These are phyloP conservation scores for Osmoderma eremita DNA, from an alignment of 2,888 invertebrate genomes.

Conservation along the genomic window DNA sequence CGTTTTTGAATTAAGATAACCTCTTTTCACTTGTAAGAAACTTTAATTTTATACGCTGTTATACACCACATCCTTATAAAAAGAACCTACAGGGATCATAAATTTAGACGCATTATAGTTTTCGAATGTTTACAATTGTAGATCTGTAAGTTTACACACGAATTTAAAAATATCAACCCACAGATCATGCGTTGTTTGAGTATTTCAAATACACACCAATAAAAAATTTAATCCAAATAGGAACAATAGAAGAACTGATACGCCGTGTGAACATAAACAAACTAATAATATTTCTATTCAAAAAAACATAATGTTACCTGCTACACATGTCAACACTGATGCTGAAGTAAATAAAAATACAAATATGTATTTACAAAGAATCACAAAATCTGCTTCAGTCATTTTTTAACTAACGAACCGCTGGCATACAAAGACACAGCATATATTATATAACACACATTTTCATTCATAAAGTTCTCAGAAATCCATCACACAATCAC, in stretches of 20 bases:
- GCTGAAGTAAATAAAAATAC: conserved; percentile 56
- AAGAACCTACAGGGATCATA: background rate
- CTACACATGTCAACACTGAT: conserved; percentile 59
- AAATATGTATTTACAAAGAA: conserved; percentile 53
- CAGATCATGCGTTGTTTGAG: conserved; percentile 35
- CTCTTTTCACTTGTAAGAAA: no score
- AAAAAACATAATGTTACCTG: conserved; percentile 59
- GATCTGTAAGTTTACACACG: conserved; percentile 1
- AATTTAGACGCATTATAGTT: background rate
- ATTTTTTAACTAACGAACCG: conserved; percentile 50
- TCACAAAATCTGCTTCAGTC: conserved; percentile 53
- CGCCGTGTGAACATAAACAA: background rate
- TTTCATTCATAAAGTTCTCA: conserved; percentile 40
- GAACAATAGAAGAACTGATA: conserved; percentile 3
- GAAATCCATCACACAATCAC: conserved; percentile 39
- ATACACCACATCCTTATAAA: no score
- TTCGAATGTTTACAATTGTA: background rate
- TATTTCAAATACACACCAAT: conserved; percentile 28
- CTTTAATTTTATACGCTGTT: no score
- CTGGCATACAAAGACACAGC: conserved; percentile 42
- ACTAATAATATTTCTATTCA: conserved; percentile 43
- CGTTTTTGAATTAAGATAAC: no score
- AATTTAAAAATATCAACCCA: conserved; percentile 25
- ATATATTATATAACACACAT: conserved; percentile 48
- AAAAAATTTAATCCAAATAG: conserved; percentile 14